Evolutionary conservation across 2,888 invertebrate species (phyloP).

Genomic region (Rutpela maculata): DNA sequence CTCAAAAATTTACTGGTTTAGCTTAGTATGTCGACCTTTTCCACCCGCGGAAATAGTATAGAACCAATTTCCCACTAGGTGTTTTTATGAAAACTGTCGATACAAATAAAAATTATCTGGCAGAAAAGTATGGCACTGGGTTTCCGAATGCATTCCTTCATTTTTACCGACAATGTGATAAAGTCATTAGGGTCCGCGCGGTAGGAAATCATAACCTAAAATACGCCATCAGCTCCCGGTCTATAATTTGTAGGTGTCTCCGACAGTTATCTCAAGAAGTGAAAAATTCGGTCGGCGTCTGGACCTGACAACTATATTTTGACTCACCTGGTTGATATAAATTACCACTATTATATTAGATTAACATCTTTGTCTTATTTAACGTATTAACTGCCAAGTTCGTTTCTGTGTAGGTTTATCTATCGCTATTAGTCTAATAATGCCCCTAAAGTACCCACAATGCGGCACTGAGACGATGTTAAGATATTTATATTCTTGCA

Average conservation of each 20-base stretch:
- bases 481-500: conserved; percentile 25
- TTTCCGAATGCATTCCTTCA: too few relatives aligned
- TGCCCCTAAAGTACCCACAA: conserved; percentile 30
- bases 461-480: conserved; percentile 17
- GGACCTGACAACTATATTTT: conserved; percentile 53
- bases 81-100: too few relatives aligned
- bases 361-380: conserved; percentile 53
- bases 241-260: conserved; percentile 34
- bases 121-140: too few relatives aligned
- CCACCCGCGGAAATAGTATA: too few relatives aligned
- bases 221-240: too few relatives aligned
- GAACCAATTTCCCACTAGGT: too few relatives aligned
- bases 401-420: conserved; percentile 58
- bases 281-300: conserved; percentile 18
- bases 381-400: conserved; percentile 56
- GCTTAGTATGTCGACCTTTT: too few relatives aligned
- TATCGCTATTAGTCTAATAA: conserved; percentile 47
- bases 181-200: too few relatives aligned
- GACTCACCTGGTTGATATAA: conserved; percentile 61
- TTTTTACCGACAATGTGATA: too few relatives aligned
- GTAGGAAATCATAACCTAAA: too few relatives aligned
- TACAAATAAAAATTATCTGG: too few relatives aligned
- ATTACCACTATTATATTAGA: conserved; percentile 61
- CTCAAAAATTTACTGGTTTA: too few relatives aligned
- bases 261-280: conserved; percentile 15